phyloP scores from a whole-genome alignment of 2,113 vertebrate genomes.

The Azemiops feae region DNA sequence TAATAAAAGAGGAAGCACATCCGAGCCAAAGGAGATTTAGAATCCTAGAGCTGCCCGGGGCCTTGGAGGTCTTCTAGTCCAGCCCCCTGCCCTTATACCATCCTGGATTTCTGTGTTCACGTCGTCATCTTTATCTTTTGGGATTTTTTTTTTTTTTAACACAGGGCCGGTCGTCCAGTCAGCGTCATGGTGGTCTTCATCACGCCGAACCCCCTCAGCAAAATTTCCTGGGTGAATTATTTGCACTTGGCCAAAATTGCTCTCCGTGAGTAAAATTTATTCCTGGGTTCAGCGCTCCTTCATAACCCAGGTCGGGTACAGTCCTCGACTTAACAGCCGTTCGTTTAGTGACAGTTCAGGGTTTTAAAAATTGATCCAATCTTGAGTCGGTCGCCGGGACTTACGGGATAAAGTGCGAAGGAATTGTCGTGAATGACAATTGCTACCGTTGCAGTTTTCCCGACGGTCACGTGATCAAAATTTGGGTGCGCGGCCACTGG shows the following conservation, averaged over 20 bases:
- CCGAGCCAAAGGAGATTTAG: too few relatives aligned
- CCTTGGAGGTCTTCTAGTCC: too few relatives aligned
- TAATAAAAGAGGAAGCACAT: too few relatives aligned
- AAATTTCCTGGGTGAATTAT: conserved; percentile 96
- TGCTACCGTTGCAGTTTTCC: too few relatives aligned
- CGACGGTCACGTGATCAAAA: too few relatives aligned
- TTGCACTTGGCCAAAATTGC: conserved; percentile 92
- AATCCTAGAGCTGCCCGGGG: too few relatives aligned
- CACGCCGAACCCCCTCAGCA: conserved; percentile 90
- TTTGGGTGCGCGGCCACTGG: too few relatives aligned
- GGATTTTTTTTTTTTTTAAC: neutral
- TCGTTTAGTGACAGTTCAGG: neutral
- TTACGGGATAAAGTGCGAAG: neutral
- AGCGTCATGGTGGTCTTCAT: conserved; percentile 97
- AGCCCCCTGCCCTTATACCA: too few relatives aligned
- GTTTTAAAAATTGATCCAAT: neutral
- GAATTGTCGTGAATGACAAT: neutral
- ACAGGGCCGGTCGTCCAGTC: conserved; percentile 89
- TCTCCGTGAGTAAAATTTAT: conserved; percentile 76
- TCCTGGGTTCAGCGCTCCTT: neutral
- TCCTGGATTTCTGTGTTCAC: neutral
- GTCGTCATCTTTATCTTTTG: neutral
- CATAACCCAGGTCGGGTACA: fast-evolving
- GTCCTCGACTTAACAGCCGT: neutral
- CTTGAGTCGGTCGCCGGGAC: neutral